Evolutionary conservation across 2,113 vertebrate genomes (phyloP).

Genomic region (Catharus bicknelli): DNA sequence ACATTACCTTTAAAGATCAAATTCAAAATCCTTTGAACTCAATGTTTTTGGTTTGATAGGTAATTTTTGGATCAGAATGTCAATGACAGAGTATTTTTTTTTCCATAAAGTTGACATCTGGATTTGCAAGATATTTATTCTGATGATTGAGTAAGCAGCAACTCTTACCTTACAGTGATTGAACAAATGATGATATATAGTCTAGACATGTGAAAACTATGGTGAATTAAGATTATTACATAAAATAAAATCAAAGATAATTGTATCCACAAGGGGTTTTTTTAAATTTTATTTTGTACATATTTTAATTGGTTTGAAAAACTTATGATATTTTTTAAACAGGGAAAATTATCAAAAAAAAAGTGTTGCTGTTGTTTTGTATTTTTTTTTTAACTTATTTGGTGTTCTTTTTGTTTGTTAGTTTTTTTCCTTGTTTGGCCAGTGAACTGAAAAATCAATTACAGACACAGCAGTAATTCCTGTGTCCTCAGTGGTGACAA

Average conservation of each 20-base stretch:
- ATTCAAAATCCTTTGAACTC: neutral
- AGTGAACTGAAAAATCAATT: slow-evolving; percentile 55
- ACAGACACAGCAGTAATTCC: slow-evolving; percentile 34
- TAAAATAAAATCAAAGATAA: neutral
- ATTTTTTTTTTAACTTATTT: neutral
- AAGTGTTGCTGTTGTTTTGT: neutral
- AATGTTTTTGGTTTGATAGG: fast-evolving
- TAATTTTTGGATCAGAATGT: neutral
- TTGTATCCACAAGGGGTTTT: neutral
- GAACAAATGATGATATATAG: neutral
- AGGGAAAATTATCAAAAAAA: neutral
- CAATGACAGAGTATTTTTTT: neutral
- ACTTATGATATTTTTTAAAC: neutral
- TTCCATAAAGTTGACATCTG: neutral
- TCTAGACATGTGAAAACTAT: neutral
- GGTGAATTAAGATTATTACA: neutral
- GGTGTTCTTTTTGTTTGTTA: neutral
- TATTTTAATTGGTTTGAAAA: neutral
- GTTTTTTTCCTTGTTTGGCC: neutral
- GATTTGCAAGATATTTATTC: neutral
- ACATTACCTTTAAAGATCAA: fast-evolving
- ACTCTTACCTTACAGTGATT: neutral
- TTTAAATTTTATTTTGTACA: neutral
- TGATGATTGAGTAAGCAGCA: neutral
- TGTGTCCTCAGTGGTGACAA: slow-evolving; percentile 18